Conservation (phyloP, 2,113 vertebrate species). For the Pitta sordida region DNA sequence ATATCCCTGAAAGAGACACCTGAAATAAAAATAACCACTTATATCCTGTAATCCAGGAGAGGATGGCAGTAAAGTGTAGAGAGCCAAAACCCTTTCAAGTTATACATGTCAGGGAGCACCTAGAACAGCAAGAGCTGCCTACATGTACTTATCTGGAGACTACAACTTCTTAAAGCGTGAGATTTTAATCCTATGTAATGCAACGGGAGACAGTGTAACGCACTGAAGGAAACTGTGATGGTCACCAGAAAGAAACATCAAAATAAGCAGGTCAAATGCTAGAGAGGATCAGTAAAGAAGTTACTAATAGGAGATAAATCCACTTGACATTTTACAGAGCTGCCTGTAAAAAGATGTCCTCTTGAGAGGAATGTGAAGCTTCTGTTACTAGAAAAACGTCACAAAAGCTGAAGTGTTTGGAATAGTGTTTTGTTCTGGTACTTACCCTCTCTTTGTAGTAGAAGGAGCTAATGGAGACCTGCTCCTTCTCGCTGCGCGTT, state of each 20-base stretch:
- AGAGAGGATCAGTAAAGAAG: background rate
- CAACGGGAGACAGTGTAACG: background rate
- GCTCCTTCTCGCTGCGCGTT: constrained; percentile 92
- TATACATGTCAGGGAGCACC: background rate
- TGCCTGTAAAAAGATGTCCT: background rate
- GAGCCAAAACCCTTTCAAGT: background rate
- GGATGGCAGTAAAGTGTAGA: background rate
- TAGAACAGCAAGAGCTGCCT: background rate
- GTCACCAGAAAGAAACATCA: background rate
- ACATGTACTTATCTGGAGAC: background rate
- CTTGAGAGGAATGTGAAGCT: background rate
- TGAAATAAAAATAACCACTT: background rate
- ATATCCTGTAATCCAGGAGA: background rate
- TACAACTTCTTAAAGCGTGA: background rate
- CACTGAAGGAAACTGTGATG: background rate
- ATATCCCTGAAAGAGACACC: background rate
- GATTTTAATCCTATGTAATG: background rate
- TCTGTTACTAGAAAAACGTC: background rate
- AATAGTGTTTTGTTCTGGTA: background rate
- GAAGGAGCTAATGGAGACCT: constrained; percentile 97
- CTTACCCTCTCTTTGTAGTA: constrained; percentile 98
- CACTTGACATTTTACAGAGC: background rate
- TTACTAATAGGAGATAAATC: background rate
- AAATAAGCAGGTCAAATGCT: background rate
- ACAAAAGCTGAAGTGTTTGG: background rate